These are phyloP conservation scores for Phengaris arion DNA, from an alignment of 2,888 invertebrate genomes.

Conservation along the genomic window DNA sequence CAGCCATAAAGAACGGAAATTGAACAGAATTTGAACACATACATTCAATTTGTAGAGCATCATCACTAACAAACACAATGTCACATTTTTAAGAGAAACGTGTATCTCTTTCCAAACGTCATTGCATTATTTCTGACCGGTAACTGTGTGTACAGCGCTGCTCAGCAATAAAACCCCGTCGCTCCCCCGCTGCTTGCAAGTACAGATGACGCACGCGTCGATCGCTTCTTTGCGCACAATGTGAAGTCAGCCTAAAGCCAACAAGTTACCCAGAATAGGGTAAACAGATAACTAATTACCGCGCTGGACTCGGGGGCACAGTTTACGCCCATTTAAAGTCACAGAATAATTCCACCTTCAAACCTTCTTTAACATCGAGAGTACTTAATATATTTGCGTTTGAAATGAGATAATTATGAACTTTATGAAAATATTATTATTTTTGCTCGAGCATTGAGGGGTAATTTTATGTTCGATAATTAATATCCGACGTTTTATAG, in stretches of 20 bases:
- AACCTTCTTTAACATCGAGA: constrained; percentile 4
- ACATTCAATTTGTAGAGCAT: no score
- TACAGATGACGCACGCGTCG: no score
- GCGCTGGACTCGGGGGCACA: constrained; percentile 46
- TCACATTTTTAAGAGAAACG: no score
- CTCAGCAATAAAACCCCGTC: no score
- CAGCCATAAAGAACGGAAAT: no score
- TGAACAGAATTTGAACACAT: no score
- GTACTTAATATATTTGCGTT: constrained; percentile 22
- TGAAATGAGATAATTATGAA: constrained; percentile 21
- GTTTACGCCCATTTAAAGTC: constrained; percentile 38
- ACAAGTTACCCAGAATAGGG: constrained; percentile 41
- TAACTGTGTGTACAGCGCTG: no score
- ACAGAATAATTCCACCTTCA: constrained; percentile 36
- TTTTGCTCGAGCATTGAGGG: not conserved
- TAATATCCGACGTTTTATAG: not conserved
- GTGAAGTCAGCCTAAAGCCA: constrained; percentile 36
- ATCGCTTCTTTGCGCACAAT: not conserved
- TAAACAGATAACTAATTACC: constrained; percentile 63
- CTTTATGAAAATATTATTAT: constrained; percentile 18
- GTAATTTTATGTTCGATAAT: constrained; percentile 12
- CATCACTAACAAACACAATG: no score
- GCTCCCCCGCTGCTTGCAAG: no score
- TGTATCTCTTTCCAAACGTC: no score
- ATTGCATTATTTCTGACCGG: no score